phyloP scores from a whole-genome alignment of 2,888 invertebrate species.

The Amiota mariae region DNA sequence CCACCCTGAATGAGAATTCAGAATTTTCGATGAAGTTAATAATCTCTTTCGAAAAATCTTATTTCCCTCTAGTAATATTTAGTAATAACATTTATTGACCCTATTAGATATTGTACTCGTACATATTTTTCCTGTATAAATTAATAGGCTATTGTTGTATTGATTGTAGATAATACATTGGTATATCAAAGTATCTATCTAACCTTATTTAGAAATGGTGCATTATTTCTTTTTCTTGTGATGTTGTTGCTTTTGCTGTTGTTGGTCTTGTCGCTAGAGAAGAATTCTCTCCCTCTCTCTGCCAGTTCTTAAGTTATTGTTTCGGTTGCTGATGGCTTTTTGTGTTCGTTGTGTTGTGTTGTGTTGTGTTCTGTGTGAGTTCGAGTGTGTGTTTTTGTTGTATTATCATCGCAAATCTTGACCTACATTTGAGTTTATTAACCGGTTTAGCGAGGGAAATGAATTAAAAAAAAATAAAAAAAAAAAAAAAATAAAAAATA shows the following conservation, averaged over 20 bases:
- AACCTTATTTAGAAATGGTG: too few relatives aligned
- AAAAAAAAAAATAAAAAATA: conserved; percentile 31
- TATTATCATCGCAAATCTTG: conserved; percentile 70
- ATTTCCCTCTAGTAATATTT: too few relatives aligned
- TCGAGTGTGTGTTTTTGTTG: conserved; percentile 39
- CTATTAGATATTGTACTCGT: too few relatives aligned
- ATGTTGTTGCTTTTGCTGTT: not conserved
- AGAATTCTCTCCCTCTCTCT: not conserved
- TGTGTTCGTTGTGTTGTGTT: conserved; percentile 49
- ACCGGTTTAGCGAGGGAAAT: conserved; percentile 63
- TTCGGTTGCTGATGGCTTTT: conserved; percentile 48
- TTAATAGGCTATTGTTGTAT: too few relatives aligned
- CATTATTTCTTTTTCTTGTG: too few relatives aligned
- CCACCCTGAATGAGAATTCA: too few relatives aligned
- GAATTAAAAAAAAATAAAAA: conserved; percentile 31
- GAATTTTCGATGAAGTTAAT: too few relatives aligned
- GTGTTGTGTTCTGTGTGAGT: conserved; percentile 36
- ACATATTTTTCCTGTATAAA: too few relatives aligned
- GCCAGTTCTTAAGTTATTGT: not conserved
- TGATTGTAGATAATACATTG: too few relatives aligned
- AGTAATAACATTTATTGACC: too few relatives aligned
- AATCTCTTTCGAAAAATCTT: too few relatives aligned
- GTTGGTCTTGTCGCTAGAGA: conserved; percentile 8
- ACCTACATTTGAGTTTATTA: conserved; percentile 71
- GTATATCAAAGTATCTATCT: too few relatives aligned